phyloP scores from a whole-genome alignment of 2,888 invertebrate genomes.

The Brachyptera putata region DNA sequence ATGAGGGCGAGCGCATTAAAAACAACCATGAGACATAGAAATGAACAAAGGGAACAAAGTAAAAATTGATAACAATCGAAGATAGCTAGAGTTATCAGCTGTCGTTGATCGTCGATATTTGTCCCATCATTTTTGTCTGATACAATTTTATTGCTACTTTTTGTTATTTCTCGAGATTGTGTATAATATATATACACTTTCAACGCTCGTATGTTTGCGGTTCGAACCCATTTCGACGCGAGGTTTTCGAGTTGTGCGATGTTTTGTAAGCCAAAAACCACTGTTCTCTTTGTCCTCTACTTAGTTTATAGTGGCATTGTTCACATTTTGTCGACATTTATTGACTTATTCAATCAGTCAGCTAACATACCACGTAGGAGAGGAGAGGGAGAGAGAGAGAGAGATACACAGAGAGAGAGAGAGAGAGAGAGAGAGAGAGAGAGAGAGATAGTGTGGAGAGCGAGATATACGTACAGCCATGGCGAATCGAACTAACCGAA shows the following conservation, averaged over 20 bases:
- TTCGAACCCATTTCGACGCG: not conserved
- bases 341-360: not conserved
- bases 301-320: not conserved
- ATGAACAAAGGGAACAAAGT: no score
- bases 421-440: no score
- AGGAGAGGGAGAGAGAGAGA: not conserved
- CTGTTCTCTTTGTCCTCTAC: not conserved
- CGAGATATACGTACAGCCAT: no score
- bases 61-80: no score
- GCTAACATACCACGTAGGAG: not conserved
- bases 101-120: not conserved
- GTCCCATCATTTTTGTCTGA: not conserved
- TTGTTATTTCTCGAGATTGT: no score
- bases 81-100: no score
- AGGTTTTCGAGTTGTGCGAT: not conserved
- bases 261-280: not conserved
- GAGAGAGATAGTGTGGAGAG: no score
- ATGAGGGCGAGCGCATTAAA: no score
- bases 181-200: not conserved
- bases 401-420: no score
- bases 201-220: not conserved
- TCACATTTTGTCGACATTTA: not conserved
- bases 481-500: no score
- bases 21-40: no score
- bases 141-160: not conserved